phyloP scores from a whole-genome alignment of 2,888 invertebrate genomes.

The Bellardia bayeri region DNA sequence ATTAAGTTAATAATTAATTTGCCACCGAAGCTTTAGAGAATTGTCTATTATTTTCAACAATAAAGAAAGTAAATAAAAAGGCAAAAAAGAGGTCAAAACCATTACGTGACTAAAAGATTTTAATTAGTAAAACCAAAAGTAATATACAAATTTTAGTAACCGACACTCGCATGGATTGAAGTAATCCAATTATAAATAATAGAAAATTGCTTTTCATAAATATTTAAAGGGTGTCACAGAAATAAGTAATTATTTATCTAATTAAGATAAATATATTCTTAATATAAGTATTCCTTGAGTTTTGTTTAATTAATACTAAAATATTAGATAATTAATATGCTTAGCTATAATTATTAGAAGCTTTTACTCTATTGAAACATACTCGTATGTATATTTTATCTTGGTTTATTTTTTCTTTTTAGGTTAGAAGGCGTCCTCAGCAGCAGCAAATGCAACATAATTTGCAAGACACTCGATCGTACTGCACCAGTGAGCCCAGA shows the following conservation, averaged over 20 bases:
- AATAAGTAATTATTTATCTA: not conserved
- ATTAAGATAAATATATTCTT: no score
- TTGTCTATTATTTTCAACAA: not conserved
- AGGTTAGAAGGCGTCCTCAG: conserved; percentile 83
- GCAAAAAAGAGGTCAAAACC: conserved; percentile 20
- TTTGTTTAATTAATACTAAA: no score
- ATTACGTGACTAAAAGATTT: not conserved
- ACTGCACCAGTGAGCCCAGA: conserved; percentile 88
- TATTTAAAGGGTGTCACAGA: not conserved
- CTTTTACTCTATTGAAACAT: no score
- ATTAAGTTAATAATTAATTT: conserved; percentile 33
- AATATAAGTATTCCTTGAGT: no score
- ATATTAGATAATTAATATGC: no score
- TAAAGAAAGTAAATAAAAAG: not conserved
- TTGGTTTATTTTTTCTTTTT: conserved; percentile 34
- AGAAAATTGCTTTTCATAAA: not conserved
- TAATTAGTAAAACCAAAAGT: not conserved
- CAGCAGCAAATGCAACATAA: conserved; percentile 80
- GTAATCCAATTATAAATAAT: not conserved
- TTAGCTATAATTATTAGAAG: no score
- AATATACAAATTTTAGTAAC: not conserved
- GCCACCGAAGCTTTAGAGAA: not conserved
- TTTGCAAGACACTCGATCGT: conserved; percentile 84
- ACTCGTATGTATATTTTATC: not conserved
- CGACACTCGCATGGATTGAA: not conserved